phyloP scores from a whole-genome alignment of 2,888 invertebrate species.

The Amphipoea lucens region DNA sequence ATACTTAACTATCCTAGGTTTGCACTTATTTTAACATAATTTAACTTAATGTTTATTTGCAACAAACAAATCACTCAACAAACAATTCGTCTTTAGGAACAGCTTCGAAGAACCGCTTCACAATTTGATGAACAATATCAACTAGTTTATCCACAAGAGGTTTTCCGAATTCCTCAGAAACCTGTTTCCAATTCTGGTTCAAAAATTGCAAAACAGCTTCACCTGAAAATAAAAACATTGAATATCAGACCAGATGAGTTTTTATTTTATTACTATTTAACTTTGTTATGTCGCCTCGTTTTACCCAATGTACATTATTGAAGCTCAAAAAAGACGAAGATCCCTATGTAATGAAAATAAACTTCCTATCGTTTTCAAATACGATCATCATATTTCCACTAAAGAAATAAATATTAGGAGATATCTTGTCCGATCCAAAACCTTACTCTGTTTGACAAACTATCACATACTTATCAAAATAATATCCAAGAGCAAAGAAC shows the following conservation, averaged over 20 bases:
- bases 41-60: constrained; percentile 4
- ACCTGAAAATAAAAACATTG: constrained; percentile 72
- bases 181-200: constrained; percentile 80
- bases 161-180: constrained; percentile 80
- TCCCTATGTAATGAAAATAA: neutral
- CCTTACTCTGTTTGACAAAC: neutral
- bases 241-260: neutral
- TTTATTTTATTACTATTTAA: neutral
- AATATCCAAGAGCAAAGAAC: neutral
- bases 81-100: constrained; percentile 81
- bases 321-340: neutral
- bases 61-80: constrained; percentile 28
- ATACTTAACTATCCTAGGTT: neutral
- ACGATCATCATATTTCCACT: too few relatives aligned
- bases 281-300: too few relatives aligned
- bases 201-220: constrained; percentile 79
- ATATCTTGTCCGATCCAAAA: neutral
- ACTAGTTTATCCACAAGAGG: constrained; percentile 77
- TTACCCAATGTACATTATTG: neutral
- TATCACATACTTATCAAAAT: neutral
- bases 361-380: neutral
- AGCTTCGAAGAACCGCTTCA: constrained; percentile 75
- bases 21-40: neutral
- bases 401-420: neutral
- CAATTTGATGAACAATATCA: constrained; percentile 59